phyloP scores from a whole-genome alignment of 2,113 vertebrate genomes.

The Calyptommatus sinebrachiatus region DNA sequence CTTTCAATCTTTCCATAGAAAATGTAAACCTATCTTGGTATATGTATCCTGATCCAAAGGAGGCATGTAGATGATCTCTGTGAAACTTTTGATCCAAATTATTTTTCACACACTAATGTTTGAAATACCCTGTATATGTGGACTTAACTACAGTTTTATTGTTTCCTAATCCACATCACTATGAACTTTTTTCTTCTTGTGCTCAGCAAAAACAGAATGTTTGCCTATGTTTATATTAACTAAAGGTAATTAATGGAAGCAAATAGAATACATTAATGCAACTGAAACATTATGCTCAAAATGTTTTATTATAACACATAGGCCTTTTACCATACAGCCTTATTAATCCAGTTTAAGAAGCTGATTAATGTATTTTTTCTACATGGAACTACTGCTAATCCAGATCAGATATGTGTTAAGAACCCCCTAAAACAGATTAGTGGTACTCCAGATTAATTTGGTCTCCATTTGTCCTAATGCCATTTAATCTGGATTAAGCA shows the following conservation, averaged over 20 bases:
- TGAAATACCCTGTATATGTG: not conserved
- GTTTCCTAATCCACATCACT: not conserved
- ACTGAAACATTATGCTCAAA: not conserved
- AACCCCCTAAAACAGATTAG: no score
- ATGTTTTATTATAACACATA: not conserved
- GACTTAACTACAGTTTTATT: not conserved
- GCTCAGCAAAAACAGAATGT: not conserved
- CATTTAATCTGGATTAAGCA: no score
- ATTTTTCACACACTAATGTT: not conserved
- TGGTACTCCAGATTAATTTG: no score
- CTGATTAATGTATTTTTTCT: no score
- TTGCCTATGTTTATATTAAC: not conserved
- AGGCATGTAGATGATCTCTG: no score
- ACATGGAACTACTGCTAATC: no score
- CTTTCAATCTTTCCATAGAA: no score
- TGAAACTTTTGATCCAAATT: not conserved
- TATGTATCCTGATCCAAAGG: no score
- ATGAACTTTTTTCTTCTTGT: not conserved
- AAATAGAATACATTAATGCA: not conserved
- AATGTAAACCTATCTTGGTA: no score
- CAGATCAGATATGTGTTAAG: no score
- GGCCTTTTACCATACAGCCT: not conserved
- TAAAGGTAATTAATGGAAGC: slow-evolving; percentile 7
- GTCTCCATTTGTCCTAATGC: no score
- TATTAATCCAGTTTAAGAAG: no score